These are phyloP conservation scores for Drosophila orena DNA, from an alignment of 1,140 invertebrate genomes.

Conservation along the genomic window DNA sequence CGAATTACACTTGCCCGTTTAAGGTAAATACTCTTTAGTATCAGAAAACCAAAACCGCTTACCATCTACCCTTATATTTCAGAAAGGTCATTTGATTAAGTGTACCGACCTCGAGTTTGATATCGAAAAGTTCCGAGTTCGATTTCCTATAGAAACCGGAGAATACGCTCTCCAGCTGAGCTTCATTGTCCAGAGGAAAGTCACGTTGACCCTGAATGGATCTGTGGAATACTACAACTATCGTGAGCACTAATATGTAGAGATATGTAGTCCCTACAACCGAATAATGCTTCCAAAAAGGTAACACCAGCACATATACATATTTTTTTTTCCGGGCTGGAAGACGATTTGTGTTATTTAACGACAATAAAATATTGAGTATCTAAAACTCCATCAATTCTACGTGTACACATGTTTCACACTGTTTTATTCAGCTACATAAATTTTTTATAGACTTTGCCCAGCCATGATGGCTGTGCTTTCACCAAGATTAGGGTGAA, in stretches of 20 bases:
- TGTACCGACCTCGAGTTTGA: conserved; percentile 27
- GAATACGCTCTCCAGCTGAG: conserved; percentile 26
- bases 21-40: neutral
- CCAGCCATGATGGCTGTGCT: neutral
- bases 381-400: neutral
- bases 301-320: neutral
- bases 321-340: neutral
- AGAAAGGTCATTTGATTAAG: conserved; percentile 29
- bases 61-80: neutral
- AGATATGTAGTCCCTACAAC: too few species aligned
- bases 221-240: conserved; percentile 22
- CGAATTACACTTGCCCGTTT: conserved; percentile 30
- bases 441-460: neutral
- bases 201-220: conserved; percentile 25
- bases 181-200: conserved; percentile 4
- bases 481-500: neutral
- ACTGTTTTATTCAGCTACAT: neutral
- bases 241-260: conserved; percentile 1
- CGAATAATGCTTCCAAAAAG: neutral
- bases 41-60: neutral
- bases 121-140: conserved; percentile 13
- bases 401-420: too few species aligned
- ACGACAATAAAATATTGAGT: neutral
- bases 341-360: neutral
- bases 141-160: conserved; percentile 30